phyloP scores from a whole-genome alignment of 35 echinoderm and acorn worm species.

The Stichopus chloronotus region DNA sequence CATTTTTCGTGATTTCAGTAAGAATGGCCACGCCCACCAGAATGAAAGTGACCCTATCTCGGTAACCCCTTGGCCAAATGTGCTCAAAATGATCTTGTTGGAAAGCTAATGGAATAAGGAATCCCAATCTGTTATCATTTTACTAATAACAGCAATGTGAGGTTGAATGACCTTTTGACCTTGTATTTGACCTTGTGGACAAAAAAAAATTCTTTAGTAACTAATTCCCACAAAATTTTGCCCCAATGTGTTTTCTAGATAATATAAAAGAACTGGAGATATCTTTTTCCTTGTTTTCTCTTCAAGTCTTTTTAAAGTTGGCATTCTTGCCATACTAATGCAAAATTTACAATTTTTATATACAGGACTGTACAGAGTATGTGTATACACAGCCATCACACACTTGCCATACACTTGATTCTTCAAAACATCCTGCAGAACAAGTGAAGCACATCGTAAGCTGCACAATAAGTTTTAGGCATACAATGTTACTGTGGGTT shows the following conservation, averaged over 20 bases:
- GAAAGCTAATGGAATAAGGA: conserved; percentile 25
- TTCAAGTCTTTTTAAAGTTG: background rate
- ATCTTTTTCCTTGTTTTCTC: conserved; percentile 1
- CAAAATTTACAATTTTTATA: conserved; percentile 9
- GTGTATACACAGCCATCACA: background rate
- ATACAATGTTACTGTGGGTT: background rate
- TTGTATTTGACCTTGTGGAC: background rate
- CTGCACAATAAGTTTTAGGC: background rate
- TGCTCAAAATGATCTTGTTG: background rate
- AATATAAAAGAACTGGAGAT: conserved; percentile 1
- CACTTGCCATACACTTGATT: background rate
- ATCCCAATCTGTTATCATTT: background rate
- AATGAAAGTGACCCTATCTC: conserved; percentile 5
- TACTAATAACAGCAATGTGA: background rate
- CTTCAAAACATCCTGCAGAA: conserved; percentile 10
- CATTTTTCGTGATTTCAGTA: conserved; percentile 1
- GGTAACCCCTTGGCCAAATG: background rate
- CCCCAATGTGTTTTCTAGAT: background rate
- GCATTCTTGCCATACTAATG: background rate
- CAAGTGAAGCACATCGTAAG: background rate
- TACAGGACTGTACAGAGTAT: background rate
- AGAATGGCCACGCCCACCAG: background rate
- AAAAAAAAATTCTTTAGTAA: background rate
- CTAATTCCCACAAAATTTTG: background rate
- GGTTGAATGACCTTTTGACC: conserved; percentile 41